phyloP scores from a whole-genome alignment of 2,113 vertebrate species.

The Manacus vitellinus region DNA sequence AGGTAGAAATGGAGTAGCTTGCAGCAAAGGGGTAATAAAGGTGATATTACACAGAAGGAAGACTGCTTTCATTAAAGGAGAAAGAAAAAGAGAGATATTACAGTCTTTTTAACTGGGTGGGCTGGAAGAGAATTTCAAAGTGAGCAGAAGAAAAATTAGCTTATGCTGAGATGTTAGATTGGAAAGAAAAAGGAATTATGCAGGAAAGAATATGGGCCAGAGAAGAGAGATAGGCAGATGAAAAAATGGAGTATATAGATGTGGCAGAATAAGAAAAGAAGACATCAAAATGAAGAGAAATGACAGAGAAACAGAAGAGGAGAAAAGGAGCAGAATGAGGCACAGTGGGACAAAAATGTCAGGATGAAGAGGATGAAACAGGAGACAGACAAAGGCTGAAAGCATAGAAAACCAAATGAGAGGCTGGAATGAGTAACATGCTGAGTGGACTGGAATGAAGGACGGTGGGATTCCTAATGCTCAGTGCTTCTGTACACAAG shows the following conservation, averaged over 20 bases:
- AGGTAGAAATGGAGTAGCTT: not conserved
- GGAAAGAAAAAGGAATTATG: not conserved
- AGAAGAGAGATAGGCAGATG: not conserved
- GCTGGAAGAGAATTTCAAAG: not conserved
- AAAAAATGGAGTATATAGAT: not conserved
- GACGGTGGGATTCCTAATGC: not conserved
- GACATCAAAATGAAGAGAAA: not conserved
- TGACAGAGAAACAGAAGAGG: not conserved
- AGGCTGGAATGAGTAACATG: not conserved
- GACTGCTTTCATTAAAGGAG: not conserved
- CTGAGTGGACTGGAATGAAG: not conserved
- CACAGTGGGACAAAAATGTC: not conserved
- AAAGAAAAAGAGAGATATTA: not conserved
- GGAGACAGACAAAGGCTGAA: not conserved
- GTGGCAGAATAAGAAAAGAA: not conserved
- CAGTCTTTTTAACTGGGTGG: not conserved
- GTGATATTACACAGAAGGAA: not conserved
- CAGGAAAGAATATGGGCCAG: not conserved
- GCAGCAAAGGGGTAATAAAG: not conserved
- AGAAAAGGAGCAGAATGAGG: not conserved
- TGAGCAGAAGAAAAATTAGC: not conserved
- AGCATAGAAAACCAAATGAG: not conserved
- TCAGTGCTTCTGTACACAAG: not conserved
- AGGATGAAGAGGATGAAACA: not conserved
- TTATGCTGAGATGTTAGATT: not conserved